These are phyloP conservation scores for Globodera ellingtonae DNA, from an alignment of 1,140 invertebrate genomes.

Conservation along the genomic window DNA sequence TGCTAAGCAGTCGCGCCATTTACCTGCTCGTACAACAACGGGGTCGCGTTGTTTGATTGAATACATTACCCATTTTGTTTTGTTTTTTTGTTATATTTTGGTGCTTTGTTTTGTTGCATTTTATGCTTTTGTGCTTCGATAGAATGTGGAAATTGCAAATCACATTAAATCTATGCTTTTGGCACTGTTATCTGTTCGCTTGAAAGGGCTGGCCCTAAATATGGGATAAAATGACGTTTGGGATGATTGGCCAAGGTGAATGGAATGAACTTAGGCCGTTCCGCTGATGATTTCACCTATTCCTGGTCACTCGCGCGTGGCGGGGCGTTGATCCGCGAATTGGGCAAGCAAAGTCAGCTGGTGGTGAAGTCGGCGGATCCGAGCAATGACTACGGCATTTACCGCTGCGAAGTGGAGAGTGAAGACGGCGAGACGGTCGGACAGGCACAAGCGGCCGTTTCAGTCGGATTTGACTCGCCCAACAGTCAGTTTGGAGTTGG, in stretches of 20 bases:
- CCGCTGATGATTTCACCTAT: conserved; percentile 50
- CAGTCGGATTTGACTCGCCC: conserved; percentile 55
- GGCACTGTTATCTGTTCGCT: background rate
- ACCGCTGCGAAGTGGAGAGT: conserved; percentile 64
- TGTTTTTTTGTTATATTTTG: background rate
- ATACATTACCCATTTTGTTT: background rate
- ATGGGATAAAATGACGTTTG: background rate
- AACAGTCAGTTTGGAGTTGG: conserved; percentile 35
- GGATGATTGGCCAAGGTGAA: background rate
- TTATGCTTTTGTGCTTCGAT: background rate
- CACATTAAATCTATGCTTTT: background rate
- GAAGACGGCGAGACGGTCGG: conserved; percentile 59
- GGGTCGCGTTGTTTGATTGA: background rate
- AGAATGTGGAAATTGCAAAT: background rate
- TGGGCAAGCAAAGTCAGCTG: conserved; percentile 54
- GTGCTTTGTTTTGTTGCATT: background rate
- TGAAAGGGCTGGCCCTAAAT: background rate
- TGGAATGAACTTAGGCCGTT: conserved; percentile 33
- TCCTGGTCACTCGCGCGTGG: conserved; percentile 61
- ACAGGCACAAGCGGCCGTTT: conserved; percentile 58
- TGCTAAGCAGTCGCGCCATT: conserved; percentile 31
- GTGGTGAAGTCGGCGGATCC: conserved; percentile 59
- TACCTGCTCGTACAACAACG: conserved; percentile 33
- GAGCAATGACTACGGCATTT: conserved; percentile 63
- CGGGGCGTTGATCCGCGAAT: conserved; percentile 55